Evolutionary conservation across 1,140 invertebrate genomes (phyloP), one percentile per base, ranked within the genome.

Genomic region (Harlomillsia oculata): DNA sequence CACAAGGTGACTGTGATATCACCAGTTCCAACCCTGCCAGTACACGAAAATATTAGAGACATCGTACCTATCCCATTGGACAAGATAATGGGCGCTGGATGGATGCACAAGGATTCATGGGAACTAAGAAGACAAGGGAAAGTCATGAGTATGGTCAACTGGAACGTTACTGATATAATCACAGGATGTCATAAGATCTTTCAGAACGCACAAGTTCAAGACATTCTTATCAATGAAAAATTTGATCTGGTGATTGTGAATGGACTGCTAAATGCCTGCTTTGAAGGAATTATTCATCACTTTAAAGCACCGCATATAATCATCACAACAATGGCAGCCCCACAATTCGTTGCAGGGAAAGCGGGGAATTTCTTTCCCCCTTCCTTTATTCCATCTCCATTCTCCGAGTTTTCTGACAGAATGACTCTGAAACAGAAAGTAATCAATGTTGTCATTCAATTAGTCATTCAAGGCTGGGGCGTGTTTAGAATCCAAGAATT

Each of bases 201-300:
- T 21, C 13, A 56, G 26, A 25, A 56, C 41, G 18, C 49, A 8
- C 21, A 44, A 30, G 13, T 60, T 6, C 43, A 56, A n/a, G 29
- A 59, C 2, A 6, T 58, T 13, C 13, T 59, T 6, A 28, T 18
- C 5, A 51, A 23, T 1, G 20, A 55, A n/a, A 44, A 36, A 20
- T 60, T 36, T 29, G 59, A 60, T 40, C 23, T 60, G 34, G 30
- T 60, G 23, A 37, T 60, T 50, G 3, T 60, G n/a, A 52, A 60
- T 40, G 48, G 28, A 20, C 23, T 56, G 2, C 37, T 60, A 40
- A 60, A 60, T 29, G 25, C 8, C 21, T 60, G 59, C 36, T 28
- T 37, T 0, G 1, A 8, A 25, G 53, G 53, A 29, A 25, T 41
- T 3, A 14, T 56, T 2, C 32, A 29, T n/a, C 11, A 6, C 11